phyloP scores from a whole-genome alignment of 1,140 invertebrate species.

The Lycorma delicatula region DNA sequence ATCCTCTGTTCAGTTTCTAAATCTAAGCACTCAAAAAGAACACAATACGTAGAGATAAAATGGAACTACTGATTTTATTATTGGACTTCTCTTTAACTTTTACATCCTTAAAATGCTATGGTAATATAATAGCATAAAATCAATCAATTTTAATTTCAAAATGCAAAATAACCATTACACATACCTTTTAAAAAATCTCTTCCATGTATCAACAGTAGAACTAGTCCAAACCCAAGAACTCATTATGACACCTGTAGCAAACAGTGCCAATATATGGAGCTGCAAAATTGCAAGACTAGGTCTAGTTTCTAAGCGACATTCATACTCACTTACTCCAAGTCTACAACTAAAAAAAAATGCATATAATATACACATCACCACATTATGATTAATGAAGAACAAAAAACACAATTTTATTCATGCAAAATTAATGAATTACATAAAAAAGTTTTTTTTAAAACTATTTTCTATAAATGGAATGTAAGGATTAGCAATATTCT shows the following conservation, averaged over 20 bases:
- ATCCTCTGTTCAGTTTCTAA: too few relatives aligned
- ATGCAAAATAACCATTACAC: constrained; percentile 14
- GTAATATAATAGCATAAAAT: too few relatives aligned
- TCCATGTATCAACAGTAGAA: constrained; percentile 73
- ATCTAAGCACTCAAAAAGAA: too few relatives aligned
- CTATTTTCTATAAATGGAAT: too few relatives aligned
- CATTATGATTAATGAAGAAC: not conserved
- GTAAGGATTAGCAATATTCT: too few relatives aligned
- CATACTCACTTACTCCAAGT: constrained; percentile 35
- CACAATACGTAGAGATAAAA: too few relatives aligned
- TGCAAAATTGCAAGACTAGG: constrained; percentile 76
- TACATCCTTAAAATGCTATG: too few relatives aligned
- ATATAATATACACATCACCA: not conserved
- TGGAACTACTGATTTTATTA: too few relatives aligned
- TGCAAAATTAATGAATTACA: not conserved
- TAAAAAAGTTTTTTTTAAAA: too few relatives aligned
- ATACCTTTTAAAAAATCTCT: constrained; percentile 70
- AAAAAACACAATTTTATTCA: too few relatives aligned
- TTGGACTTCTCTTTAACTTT: too few relatives aligned
- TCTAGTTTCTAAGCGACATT: constrained; percentile 54
- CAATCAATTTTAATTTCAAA: too few relatives aligned
- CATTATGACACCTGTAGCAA: constrained; percentile 78
- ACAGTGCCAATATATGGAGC: constrained; percentile 70
- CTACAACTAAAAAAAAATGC: constrained; percentile 44
- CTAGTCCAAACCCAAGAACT: constrained; percentile 87